These are phyloP conservation scores for Papilio aristodemus DNA, from an alignment of 1,140 invertebrate species.

Conservation along the genomic window DNA sequence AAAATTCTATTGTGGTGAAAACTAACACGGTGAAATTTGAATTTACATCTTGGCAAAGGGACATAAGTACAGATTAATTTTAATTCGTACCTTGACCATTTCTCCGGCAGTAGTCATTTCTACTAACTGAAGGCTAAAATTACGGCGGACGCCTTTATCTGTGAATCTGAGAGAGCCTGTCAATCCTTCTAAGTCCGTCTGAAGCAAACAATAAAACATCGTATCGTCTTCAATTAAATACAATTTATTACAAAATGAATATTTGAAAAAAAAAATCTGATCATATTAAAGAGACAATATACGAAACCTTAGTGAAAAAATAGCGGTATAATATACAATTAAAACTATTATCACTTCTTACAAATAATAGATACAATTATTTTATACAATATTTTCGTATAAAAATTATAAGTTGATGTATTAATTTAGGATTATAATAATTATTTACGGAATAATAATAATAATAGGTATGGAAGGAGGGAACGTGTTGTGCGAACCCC, in stretches of 20 bases:
- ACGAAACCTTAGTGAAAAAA: too few species aligned
- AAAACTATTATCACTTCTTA: too few species aligned
- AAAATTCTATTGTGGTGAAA: slow-evolving; percentile 12
- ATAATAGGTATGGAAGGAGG: too few species aligned
- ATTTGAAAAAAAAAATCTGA: not conserved
- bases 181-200: slow-evolving; percentile 95
- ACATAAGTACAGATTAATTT: not conserved
- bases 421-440: too few species aligned
- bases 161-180: slow-evolving; percentile 95
- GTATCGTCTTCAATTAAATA: slow-evolving; percentile 49
- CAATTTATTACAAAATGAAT: slow-evolving; percentile 11
- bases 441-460: too few species aligned
- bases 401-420: too few species aligned
- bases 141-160: slow-evolving; percentile 90
- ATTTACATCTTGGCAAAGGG: not conserved
- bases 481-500: too few species aligned
- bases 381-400: too few species aligned
- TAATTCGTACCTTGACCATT: slow-evolving; percentile 87
- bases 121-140: slow-evolving; percentile 95
- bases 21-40: not conserved
- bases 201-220: slow-evolving; percentile 61
- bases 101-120: slow-evolving; percentile 95
- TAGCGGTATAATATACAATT: too few species aligned
- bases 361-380: too few species aligned
- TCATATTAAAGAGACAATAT: too few species aligned